Evolutionary conservation across 2,888 invertebrate genomes (phyloP), one percentile per base, ranked within the genome.

Genomic region (Diaprepes abbreviatus): DNA sequence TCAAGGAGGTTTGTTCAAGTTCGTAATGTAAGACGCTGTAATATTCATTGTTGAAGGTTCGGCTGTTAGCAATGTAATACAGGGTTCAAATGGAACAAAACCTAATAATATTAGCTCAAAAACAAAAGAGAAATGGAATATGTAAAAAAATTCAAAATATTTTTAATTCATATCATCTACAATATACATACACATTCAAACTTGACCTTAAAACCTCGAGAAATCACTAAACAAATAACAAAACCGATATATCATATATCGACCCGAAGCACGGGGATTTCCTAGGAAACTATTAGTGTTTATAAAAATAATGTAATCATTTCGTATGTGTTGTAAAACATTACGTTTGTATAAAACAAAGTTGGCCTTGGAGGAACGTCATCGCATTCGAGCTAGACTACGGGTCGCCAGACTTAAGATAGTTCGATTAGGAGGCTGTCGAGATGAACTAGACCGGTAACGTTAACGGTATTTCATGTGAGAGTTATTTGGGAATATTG

Each of bases 331-430:
- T 50, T 50, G 16, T 36, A 38, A 63, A 52, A 63, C 63, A 31
- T 43, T 63, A 52, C 40, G 63, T 64, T 64, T 19, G 38, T 33
- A 48, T 45, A 36, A 45, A 65, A 65, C 57, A 57, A 55, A 57
- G 12, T 16, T 57, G 65, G 33, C 65, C 65, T 65, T 65, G 65
- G 43, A n/a, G 55, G 7, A 31, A 57, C 65, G 65, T 65, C 65
- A 65, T 28, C 21, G 31, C 31, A 12, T 19, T 17, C 57, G 9
- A 21, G 57, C 55, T 45, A 65, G 65, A 65, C 65, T 43, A n/a
- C 12, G 12, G 65, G 65, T 35, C 57, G 65, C 65, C 65, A 43
- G 38, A 38, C 21, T 48, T 21, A 45, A 54, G 54, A 64, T 54
- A 54, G 43, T n/a, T 33, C 5, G 16, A 28, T 54, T n/a, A 54